Conservation (phyloP, 2,888 invertebrate species). For the Pilophorus perplexus region DNA sequence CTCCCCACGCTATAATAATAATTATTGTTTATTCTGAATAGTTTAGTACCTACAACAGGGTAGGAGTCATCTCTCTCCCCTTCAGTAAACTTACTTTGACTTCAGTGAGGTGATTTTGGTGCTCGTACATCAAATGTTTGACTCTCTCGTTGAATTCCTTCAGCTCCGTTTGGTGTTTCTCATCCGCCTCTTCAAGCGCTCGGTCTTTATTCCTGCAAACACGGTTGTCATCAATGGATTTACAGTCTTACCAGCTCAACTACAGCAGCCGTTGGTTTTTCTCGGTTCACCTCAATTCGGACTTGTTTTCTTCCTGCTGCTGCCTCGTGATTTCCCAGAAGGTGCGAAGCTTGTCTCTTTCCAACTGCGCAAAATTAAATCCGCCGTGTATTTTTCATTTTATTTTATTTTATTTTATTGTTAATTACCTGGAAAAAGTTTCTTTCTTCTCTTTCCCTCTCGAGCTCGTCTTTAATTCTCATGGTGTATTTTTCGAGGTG, state of each 20-base stretch:
- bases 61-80: too few species aligned
- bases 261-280: too few species aligned
- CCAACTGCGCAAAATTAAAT: slow-evolving; percentile 62
- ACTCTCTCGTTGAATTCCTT: slow-evolving; percentile 90
- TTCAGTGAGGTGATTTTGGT: slow-evolving; percentile 79
- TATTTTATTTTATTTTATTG: too few species aligned
- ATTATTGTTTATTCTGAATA: too few species aligned
- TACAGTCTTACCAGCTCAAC: not conserved
- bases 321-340: slow-evolving; percentile 94
- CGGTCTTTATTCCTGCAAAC: slow-evolving; percentile 69
- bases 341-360: slow-evolving; percentile 88
- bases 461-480: slow-evolving; percentile 83
- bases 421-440: slow-evolving; percentile 90
- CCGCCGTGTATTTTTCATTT: too few species aligned
- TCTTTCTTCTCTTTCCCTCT: slow-evolving; percentile 89
- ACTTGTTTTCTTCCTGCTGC: slow-evolving; percentile 80
- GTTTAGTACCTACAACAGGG: too few species aligned
- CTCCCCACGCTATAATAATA: too few species aligned
- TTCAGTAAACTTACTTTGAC: slow-evolving; percentile 62
- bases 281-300: slow-evolving; percentile 58
- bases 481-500: slow-evolving; percentile 86
- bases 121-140: slow-evolving; percentile 88
- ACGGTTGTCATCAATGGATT: not conserved
- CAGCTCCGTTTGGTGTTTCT: slow-evolving; percentile 81
- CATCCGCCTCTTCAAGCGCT: slow-evolving; percentile 82